Conservation (phyloP, 2,113 vertebrate species). For the Ailuropoda melanoleuca region DNA sequence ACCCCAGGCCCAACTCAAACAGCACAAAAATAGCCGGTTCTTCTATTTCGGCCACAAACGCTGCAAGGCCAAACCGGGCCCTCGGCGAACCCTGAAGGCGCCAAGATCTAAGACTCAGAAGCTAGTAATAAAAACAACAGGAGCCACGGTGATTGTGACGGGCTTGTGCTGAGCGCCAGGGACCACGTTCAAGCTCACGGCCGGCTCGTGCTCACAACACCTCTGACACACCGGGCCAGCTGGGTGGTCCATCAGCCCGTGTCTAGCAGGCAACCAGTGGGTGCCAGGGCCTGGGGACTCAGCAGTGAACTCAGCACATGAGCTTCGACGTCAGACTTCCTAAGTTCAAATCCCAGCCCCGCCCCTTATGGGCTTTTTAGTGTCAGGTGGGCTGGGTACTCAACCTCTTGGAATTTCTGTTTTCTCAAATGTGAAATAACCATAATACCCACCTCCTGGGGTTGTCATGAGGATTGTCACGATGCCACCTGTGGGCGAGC, state of each 20-base stretch:
- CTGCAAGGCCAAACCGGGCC: neutral
- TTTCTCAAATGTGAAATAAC: neutral
- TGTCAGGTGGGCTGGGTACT: rapidly evolving
- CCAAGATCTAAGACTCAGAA: neutral
- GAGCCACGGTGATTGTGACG: rapidly evolving
- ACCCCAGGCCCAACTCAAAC: neutral
- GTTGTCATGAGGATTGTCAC: rapidly evolving
- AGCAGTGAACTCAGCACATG: neutral
- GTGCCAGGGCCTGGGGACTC: no score
- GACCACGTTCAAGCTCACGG: rapidly evolving
- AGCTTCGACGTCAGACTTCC: neutral
- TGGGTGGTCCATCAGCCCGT: rapidly evolving
- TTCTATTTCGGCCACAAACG: neutral
- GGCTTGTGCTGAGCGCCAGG: rapidly evolving
- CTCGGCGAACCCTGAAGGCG: rapidly evolving
- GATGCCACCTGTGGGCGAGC: rapidly evolving
- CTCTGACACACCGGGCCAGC: rapidly evolving
- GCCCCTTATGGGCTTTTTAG: neutral
- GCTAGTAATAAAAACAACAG: rapidly evolving
- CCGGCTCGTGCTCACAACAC: rapidly evolving
- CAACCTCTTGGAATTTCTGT: neutral
- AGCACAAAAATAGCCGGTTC: conserved; percentile 13
- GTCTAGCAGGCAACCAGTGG: neutral
- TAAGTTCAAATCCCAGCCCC: neutral
- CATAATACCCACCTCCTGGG: no score